Percentiles rank a stretch among this genome's conserved stretches.
phyloP scores from a whole-genome alignment of 2,797 vertebrate species.

The Yasuhikotakia modesta region DNA sequence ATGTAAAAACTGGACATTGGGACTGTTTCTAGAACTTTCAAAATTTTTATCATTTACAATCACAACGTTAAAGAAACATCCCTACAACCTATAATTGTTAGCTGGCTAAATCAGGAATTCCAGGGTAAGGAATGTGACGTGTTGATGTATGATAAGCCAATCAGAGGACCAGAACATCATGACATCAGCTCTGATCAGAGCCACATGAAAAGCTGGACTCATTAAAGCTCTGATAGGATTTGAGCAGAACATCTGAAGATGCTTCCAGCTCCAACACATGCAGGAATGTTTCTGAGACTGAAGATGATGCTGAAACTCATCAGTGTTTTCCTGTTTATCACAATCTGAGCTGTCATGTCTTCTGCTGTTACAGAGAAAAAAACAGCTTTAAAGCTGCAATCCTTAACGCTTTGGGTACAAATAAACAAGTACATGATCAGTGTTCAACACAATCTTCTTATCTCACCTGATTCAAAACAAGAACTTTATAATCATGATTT shows the following conservation, averaged over 20 bases:
- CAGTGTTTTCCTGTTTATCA: neutral
- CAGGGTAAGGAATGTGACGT: conserved; percentile 3
- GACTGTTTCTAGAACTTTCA: no score
- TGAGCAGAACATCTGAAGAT: neutral
- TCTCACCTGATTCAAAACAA: no score
- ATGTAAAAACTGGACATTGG: no score
- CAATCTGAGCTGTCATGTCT: neutral
- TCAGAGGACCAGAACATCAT: conserved; percentile 10
- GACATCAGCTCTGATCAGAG: conserved; percentile 10
- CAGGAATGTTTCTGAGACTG: conserved; percentile 46
- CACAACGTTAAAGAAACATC: no score
- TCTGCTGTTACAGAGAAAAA: no score
- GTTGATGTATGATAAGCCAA: conserved; percentile 21
- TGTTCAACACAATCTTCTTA: no score
- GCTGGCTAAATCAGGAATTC: conserved; percentile 13
- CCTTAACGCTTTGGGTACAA: no score
- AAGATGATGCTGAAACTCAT: neutral
- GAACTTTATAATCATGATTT: no score
- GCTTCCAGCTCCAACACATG: neutral
- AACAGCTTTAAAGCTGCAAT: no score
- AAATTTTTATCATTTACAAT: no score
- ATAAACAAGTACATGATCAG: no score
- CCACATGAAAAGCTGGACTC: conserved; percentile 16
- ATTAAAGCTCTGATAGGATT: conserved; percentile 6
- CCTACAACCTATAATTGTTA: no score